Evolutionary conservation across 2,113 vertebrate genomes (phyloP), one percentile per base, ranked within the genome.

Genomic region (Morone chrysops): DNA sequence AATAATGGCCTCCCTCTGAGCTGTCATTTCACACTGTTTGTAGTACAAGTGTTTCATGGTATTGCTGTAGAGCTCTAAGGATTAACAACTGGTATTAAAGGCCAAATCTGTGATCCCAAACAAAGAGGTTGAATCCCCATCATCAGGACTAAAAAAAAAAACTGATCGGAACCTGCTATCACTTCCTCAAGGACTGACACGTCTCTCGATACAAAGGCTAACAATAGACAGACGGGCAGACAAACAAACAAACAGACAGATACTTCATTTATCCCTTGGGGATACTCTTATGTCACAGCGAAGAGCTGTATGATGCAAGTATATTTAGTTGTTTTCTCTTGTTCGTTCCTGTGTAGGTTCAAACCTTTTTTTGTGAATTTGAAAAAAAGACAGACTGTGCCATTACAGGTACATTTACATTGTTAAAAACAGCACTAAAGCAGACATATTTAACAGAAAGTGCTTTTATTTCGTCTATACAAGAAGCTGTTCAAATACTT

Each of bases 21-120:
- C 54, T 72, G 18, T 79, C 60, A n/a, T 68, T 57, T 80, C 56
- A 71, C 1, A 0, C 56, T 47, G 38, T 57, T 47, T 60, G 14
- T 25, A n/a, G n/a, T 43, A 40, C n/a, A 68, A 22, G 17, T 56
- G 45, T 57, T 70, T 57, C 3, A n/a, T 56, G 36, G 6, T 36
- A 1, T 14, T 22, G 25, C 40, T 47, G 6, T 36, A 1, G 18
- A 18, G 25, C 40, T 47, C 20, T 31, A 14, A 9, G 5, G 65
- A 60, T 65, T 14, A 70, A 50, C n/a, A 57, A 63, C 38, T 10
- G 3, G n/a, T 56, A 36, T 65, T 78, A 56, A 59, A 63, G 12
- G 22, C 20, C 22, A 11, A 48, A 57, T 63, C 50, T 70, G 61
- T 50, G 51, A 62, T 56, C 3, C 14, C 22, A 50, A 79, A 73